phyloP scores from a whole-genome alignment of 2,113 vertebrate species.

The Rattus rattus region DNA sequence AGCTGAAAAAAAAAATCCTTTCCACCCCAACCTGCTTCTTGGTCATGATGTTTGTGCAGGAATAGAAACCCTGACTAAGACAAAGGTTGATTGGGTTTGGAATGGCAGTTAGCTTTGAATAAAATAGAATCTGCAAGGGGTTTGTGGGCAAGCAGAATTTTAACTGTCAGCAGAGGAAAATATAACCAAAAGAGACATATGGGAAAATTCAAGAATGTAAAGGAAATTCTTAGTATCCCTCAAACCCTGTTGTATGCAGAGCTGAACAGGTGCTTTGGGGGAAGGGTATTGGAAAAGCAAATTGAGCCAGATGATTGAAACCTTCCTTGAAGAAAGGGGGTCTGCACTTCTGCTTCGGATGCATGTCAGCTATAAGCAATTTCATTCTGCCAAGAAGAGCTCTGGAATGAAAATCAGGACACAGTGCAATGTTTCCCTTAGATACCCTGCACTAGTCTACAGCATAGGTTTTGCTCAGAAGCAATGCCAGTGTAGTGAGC shows the following conservation, averaged over 20 bases:
- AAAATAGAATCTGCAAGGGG: not conserved
- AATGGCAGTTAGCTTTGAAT: not conserved
- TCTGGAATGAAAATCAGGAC: constrained; percentile 37
- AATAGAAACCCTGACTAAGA: too few species aligned
- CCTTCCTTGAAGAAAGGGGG: not conserved
- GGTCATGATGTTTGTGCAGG: too few species aligned
- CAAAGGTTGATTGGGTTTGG: not conserved
- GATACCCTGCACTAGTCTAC: not conserved
- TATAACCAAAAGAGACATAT: not conserved
- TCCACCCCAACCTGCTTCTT: too few species aligned
- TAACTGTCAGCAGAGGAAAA: not conserved
- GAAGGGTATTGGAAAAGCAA: not conserved
- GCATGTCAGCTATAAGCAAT: not conserved
- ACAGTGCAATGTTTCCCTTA: not conserved
- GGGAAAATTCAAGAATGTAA: not conserved
- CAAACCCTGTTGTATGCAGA: not conserved
- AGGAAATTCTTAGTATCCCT: not conserved
- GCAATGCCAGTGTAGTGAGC: not conserved
- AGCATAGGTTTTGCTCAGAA: constrained; percentile 22
- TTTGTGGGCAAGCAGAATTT: not conserved
- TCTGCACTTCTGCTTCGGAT: not conserved
- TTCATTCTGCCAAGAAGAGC: constrained; percentile 9
- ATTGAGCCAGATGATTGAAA: constrained; percentile 11
- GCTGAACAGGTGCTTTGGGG: not conserved
- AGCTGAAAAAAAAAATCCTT: too few species aligned